These are phyloP conservation scores for Taenioides sp. DNA, from an alignment of 2,797 vertebrate genomes.

Conservation along the genomic window DNA sequence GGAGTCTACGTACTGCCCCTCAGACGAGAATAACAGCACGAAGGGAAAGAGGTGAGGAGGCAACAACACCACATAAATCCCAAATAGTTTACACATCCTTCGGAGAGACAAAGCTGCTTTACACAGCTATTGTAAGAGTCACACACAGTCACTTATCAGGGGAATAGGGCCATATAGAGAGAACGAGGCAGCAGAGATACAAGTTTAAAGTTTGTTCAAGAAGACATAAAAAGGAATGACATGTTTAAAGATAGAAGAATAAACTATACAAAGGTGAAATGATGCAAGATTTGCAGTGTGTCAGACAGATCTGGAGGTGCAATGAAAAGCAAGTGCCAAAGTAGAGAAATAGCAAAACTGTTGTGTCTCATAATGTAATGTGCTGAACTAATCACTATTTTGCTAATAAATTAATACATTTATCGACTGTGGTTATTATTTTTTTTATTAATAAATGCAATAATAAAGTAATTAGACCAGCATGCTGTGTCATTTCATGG, in stretches of 20 bases:
- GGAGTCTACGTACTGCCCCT: slow-evolving; percentile 27
- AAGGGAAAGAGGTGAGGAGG: slow-evolving; percentile 32
- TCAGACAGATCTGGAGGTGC: background rate
- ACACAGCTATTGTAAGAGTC: slow-evolving; percentile 4
- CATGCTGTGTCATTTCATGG: too few species aligned
- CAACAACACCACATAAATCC: slow-evolving; percentile 17
- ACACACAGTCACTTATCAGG: background rate
- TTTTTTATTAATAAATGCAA: too few species aligned
- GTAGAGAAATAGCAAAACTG: too few species aligned
- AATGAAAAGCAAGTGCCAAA: background rate
- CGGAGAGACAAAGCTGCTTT: slow-evolving; percentile 9
- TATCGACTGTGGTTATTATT: too few species aligned
- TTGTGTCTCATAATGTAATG: background rate
- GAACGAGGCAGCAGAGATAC: background rate
- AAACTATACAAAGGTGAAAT: background rate
- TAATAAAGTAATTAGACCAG: too few species aligned
- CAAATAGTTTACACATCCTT: slow-evolving; percentile 9
- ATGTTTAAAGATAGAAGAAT: background rate
- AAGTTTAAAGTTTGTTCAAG: background rate
- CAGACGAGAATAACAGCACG: slow-evolving; percentile 29
- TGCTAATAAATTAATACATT: background rate
- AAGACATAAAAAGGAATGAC: background rate
- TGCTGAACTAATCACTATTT: background rate
- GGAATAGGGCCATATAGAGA: slow-evolving; percentile 1
- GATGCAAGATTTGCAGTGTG: background rate